Evolutionary conservation across 1,140 invertebrate genomes (phyloP), one percentile per base, ranked within the genome.

Genomic region (Zelostemma sp.): DNA sequence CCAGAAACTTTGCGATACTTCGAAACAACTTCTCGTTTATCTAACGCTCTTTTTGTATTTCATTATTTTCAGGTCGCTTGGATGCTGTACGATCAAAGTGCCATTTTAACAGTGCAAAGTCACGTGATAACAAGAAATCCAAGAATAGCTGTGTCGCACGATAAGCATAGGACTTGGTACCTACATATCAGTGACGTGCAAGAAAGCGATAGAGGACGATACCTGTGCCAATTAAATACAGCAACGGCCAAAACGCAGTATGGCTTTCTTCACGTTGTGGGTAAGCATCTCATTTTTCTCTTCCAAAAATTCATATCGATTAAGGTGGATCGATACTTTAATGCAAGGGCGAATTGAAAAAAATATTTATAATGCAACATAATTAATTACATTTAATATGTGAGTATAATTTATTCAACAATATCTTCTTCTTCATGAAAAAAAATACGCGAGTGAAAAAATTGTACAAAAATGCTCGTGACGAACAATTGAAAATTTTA

Each of bases 141-240:
- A 17, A 89, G 96, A 65, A 95, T 97, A 76, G 93, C 91, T 79
- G 94, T 97, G 33, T 93, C 93, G 25, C 94, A 96, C 81, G 93
- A 94, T 82, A 90, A 91, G 80, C 93, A 95, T 79, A 88, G 92
- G 68, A 96, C 94, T 43, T 96, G 94, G 94, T 94, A 93, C 83
- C 88, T 97, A 73, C 94, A 96, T 86, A 96, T 97, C 76, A 93
- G 90, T 66, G 93, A 96, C 73, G 93, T 97, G 19, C 92, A 95
- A 64, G 92, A 96, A 83, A 92, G 93, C 75, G 96, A 98, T 86
- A 91, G 93, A 68, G 96, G 96, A 25, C 88, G 92, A 18, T 98
- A 97, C 85, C 96, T 97, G 93, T 97, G 96, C 82, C 96, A 98
- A 86, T 95, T 98, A 76, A 98, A 97, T 84, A 97, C 96, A 0